These are phyloP conservation scores for Lonchura striata DNA, from an alignment of 2,113 vertebrate species.

Conservation along the genomic window DNA sequence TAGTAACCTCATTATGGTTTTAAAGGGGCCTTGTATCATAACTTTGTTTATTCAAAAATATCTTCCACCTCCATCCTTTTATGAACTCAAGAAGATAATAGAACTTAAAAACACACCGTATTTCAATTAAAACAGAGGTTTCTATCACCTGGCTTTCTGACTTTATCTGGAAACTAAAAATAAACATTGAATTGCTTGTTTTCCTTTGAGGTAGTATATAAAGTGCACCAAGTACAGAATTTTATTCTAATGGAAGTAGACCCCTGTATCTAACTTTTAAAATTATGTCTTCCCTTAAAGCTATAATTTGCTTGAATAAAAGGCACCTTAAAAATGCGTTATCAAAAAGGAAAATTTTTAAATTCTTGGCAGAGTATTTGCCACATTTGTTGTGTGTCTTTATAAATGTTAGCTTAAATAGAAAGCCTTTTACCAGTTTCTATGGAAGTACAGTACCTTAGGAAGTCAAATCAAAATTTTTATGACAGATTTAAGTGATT, in stretches of 20 bases:
- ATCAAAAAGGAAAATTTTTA: not conserved
- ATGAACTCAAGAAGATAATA: not conserved
- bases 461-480: not conserved
- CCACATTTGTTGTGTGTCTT: not conserved
- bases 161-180: not conserved
- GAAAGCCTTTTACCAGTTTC: not conserved
- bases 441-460: not conserved
- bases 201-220: not conserved
- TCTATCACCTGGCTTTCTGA: not conserved
- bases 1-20: not conserved
- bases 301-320: not conserved
- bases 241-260: not conserved
- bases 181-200: not conserved
- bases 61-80: not conserved
- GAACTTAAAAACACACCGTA: not conserved
- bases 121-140: not conserved
- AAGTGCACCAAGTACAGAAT: accelerated
- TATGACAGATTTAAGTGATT: not conserved
- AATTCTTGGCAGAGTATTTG: not conserved
- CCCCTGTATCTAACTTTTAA: not conserved
- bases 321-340: not conserved
- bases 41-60: not conserved
- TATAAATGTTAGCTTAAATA: not conserved
- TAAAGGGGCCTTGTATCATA: not conserved
- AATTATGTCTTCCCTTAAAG: not conserved